A percentile compares a stretch with the other conserved stretches of the same genome.
phyloP scores from a whole-genome alignment of 2,113 vertebrate genomes.

The Heptranchias perlo region DNA sequence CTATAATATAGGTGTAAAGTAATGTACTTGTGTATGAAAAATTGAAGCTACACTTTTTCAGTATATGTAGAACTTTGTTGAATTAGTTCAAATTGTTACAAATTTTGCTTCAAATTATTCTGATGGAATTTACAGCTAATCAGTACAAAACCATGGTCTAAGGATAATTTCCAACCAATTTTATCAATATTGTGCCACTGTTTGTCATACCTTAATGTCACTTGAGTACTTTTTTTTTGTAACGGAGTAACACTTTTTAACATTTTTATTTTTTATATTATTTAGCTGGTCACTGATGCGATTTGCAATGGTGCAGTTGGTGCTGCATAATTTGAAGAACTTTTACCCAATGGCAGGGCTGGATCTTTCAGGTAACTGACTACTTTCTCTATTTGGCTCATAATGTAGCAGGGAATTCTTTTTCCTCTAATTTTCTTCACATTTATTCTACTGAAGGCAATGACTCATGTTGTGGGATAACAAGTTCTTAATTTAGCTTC shows the following conservation, averaged over 20 bases:
- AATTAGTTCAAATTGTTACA: not conserved
- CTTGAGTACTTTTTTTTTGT: not conserved
- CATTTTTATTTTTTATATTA: slow-evolving; percentile 40
- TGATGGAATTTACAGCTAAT: not conserved
- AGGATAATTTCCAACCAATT: not conserved
- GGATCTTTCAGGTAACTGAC: slow-evolving; percentile 82
- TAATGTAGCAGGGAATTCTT: not conserved
- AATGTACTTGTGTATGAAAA: not conserved
- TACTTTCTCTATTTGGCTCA: slow-evolving; percentile 26
- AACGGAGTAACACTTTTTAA: not conserved
- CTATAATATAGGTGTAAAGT: not conserved
- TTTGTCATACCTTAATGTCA: not conserved
- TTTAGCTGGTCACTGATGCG: slow-evolving; percentile 96
- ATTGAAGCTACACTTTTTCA: not conserved
- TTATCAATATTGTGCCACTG: not conserved
- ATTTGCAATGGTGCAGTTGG: slow-evolving; percentile 89
- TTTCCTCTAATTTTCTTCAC: not conserved
- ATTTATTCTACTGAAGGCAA: not conserved
- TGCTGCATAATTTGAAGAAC: slow-evolving; percentile 83
- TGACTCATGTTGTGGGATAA: not conserved
- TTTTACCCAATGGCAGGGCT: slow-evolving; percentile 94
- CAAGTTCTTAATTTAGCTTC: not conserved
- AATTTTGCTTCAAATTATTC: not conserved
- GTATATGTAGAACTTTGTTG: not conserved
- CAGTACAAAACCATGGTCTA: not conserved